Base-by-base conservation (phyloP, 2,797 vertebrate genomes). In the Tinamus major region DNA sequence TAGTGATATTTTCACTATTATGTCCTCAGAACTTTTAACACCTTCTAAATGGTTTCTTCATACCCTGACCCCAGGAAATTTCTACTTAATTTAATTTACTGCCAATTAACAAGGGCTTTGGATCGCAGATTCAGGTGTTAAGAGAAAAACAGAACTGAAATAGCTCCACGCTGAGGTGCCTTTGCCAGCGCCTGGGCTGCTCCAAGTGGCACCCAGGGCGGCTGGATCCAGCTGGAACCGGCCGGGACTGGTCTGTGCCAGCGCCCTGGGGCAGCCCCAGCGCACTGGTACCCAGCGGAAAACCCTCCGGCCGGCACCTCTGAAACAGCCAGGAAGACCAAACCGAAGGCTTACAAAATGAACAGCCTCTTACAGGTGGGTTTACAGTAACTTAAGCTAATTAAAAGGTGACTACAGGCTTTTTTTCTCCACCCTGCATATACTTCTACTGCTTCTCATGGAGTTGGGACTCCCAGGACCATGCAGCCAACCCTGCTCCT, bases 81-180 rank as follows among this genome's bases (percentile, higher is more conserved):
- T 56, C 31, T 56, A 56, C 26, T 55, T 55, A 17, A 31, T 55
- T 55, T 21, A 23, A 55, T 31, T 71, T 41, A 39, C 6, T 23
- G 19, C 6, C 8, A 29, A 10, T 64, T 49, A 79, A 56, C 7
- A 16, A 5, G 16, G 68, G 55, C 18, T 62, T 35, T 63, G 8
- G 16, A 68, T n/a, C 5, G 6, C 15, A 7, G 9, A 13, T 10
- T 23, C 26, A 23, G 29, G 26, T 29, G 31, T 3, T 4, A 12
- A 17, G 23, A 2, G 1, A 4, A 2, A 1, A 1, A 11, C 4
- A 5, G 0, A 7, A 11, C n/a, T 12, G 12, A 3, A 48, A 6
- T 5, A 61, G 1, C 2, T 16, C 13, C 11, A 7, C 6, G 4
- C 31, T 7, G 31, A 10, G 12, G 55, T 10, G 5, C 29, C 17